phyloP scores from a whole-genome alignment of 1,140 invertebrate genomes.

The Neuroterus valhalla region DNA sequence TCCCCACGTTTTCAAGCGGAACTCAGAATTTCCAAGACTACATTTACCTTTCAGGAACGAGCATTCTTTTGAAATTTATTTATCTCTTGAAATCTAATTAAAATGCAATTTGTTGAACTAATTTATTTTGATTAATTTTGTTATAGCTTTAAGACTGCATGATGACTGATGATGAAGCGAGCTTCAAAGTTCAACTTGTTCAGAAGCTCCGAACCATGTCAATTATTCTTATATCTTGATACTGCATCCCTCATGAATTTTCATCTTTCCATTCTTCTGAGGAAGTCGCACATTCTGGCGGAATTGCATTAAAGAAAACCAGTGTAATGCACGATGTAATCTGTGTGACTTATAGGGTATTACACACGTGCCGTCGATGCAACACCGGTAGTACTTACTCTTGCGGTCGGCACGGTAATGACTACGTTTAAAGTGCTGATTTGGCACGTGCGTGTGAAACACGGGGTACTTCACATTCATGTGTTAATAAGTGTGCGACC shows the following conservation, averaged over 20 bases:
- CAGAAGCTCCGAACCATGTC: not conserved
- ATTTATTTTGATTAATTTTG: too few species aligned
- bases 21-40: too few species aligned
- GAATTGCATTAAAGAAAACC: conserved; percentile 38
- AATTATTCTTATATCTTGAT: conserved; percentile 15
- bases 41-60: too few species aligned
- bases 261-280: conserved; percentile 24
- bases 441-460: conserved; percentile 33
- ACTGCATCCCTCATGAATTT: conserved; percentile 22
- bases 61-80: too few species aligned
- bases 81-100: too few species aligned
- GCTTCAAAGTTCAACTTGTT: not conserved
- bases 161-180: too few species aligned
- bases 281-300: conserved; percentile 24
- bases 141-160: too few species aligned
- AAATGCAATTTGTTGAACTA: too few species aligned
- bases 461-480: conserved; percentile 12
- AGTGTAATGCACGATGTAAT: conserved; percentile 35
- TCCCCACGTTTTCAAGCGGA: too few species aligned
- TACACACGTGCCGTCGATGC: conserved; percentile 19
- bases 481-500: not conserved
- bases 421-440: conserved; percentile 27
- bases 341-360: conserved; percentile 17
- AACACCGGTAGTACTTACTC: conserved; percentile 32
- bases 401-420: conserved; percentile 32